Percentiles rank a stretch among this genome's conserved stretches.
Evolutionary conservation across 2,797 vertebrate species (phyloP).

Genomic region (Rousettus madagascariensis): DNA sequence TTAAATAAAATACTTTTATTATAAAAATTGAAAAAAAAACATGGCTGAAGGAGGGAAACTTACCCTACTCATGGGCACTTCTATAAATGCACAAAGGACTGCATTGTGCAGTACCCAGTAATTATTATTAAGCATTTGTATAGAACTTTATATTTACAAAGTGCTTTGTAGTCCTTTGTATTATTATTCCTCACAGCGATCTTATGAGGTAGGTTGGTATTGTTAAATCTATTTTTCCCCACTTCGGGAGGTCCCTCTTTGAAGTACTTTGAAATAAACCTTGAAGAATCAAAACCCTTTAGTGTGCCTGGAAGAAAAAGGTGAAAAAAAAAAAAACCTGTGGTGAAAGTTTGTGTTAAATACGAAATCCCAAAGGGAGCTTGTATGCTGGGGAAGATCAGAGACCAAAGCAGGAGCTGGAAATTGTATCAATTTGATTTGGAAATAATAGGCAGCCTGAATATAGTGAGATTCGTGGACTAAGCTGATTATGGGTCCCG

Average conservation of each 20-base stretch:
- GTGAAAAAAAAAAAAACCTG: conserved; percentile 36
- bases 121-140: conserved; percentile 74
- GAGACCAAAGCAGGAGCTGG: conserved; percentile 57
- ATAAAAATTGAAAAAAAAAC: conserved; percentile 46
- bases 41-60: conserved; percentile 42
- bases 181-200: conserved; percentile 73
- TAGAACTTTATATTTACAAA: conserved; percentile 73
- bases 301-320: conserved; percentile 73
- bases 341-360: conserved; percentile 68
- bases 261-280: conserved; percentile 77
- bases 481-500: background rate
- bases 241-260: conserved; percentile 68
- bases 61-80: conserved; percentile 33
- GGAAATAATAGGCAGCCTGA: conserved; percentile 20
- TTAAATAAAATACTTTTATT: conserved; percentile 70
- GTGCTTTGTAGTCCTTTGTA: conserved; percentile 74
- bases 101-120: conserved; percentile 44
- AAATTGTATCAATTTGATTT: conserved; percentile 51
- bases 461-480: background rate
- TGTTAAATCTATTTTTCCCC: conserved; percentile 76
- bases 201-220: conserved; percentile 78
- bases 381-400: conserved; percentile 56
- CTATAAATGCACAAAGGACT: conserved; percentile 51
- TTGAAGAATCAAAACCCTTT: conserved; percentile 77
- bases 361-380: conserved; percentile 69